A percentile compares a stretch with the other conserved stretches of the same genome.
Conservation (phyloP, 2,113 vertebrate species). For the Brachionichthys hirsutus region DNA sequence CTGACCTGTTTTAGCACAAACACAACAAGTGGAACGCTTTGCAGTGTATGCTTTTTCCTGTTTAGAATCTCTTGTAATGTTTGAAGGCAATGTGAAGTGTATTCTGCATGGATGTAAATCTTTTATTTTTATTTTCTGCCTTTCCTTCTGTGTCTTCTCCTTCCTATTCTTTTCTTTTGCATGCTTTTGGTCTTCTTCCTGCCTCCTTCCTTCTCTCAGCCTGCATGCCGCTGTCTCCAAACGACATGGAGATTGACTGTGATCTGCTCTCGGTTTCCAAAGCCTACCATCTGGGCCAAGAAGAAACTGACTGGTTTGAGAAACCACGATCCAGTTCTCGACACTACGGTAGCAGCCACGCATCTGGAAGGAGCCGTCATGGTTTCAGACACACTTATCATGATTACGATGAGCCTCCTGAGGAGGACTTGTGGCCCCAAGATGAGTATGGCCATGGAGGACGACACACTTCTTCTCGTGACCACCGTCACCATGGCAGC, state of each 20-base stretch:
- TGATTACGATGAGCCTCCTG: conserved; percentile 92
- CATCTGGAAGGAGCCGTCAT: conserved; percentile 88
- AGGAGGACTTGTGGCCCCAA: conserved; percentile 91
- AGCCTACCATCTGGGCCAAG: conserved; percentile 99
- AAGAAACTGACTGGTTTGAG: conserved; percentile 99
- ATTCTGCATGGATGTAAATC: conserved; percentile 69
- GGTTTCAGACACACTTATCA: conserved; percentile 92
- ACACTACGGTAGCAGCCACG: conserved; percentile 88
- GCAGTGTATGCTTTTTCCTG: conserved; percentile 54
- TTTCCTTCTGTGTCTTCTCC: conserved; percentile 67
- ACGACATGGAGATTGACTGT: conserved; percentile 85
- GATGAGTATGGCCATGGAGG: conserved; percentile 86
- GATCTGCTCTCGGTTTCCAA: conserved; percentile 97
- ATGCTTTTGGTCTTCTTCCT: conserved; percentile 69
- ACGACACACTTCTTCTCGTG: conserved; percentile 82
- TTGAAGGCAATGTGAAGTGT: conserved; percentile 42
- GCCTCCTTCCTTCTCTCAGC: conserved; percentile 76
- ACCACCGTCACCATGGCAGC: conserved; percentile 89
- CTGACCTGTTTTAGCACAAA: conserved; percentile 1
- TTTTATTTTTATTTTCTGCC: conserved; percentile 64
- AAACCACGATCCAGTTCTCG: conserved; percentile 94
- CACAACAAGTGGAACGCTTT: conserved; percentile 42
- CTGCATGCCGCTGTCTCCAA: conserved; percentile 74
- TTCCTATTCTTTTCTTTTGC: conserved; percentile 64
- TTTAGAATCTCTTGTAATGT: conserved; percentile 52